Conservation (phyloP, 2,888 invertebrate genomes). For the Cancer borealis region DNA sequence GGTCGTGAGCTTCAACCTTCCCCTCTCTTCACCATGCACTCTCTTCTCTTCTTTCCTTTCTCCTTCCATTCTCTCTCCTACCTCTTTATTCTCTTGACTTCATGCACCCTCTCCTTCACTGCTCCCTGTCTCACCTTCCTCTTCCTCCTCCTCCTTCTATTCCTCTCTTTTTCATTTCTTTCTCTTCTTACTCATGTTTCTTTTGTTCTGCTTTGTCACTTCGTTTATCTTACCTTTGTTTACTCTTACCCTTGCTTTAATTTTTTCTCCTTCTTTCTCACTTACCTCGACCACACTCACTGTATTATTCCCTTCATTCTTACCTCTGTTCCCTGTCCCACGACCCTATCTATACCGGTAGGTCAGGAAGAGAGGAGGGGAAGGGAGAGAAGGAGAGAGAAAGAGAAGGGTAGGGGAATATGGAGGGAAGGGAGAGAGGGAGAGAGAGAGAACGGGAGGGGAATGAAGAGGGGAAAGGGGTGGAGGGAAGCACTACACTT, state of each 20-base stretch:
- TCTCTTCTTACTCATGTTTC: not conserved
- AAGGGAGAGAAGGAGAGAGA: conserved; percentile 5
- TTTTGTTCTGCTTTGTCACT: not conserved
- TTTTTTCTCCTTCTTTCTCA: conserved; percentile 1
- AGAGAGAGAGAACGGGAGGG: too few species aligned
- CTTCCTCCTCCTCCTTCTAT: not conserved
- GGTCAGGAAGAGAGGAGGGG: not conserved
- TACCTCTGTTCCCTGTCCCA: not conserved
- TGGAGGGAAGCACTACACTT: not conserved
- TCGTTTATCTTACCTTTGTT: conserved; percentile 8
- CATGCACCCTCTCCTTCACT: conserved; percentile 16
- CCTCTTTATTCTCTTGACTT: not conserved
- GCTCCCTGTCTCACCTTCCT: not conserved
- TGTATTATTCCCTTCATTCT: not conserved
- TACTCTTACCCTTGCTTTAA: not conserved
- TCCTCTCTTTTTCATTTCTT: not conserved
- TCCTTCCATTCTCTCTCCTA: not conserved
- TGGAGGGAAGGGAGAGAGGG: not conserved
- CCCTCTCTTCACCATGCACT: not conserved
- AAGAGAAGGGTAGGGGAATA: not conserved
- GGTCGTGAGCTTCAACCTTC: conserved; percentile 33
- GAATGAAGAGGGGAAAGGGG: too few species aligned
- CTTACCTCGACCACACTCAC: not conserved
- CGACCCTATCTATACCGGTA: not conserved
- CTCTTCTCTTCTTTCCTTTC: not conserved